These are phyloP conservation scores for Dysdera silvatica DNA, from an alignment of 1,140 invertebrate species.

Conservation along the genomic window DNA sequence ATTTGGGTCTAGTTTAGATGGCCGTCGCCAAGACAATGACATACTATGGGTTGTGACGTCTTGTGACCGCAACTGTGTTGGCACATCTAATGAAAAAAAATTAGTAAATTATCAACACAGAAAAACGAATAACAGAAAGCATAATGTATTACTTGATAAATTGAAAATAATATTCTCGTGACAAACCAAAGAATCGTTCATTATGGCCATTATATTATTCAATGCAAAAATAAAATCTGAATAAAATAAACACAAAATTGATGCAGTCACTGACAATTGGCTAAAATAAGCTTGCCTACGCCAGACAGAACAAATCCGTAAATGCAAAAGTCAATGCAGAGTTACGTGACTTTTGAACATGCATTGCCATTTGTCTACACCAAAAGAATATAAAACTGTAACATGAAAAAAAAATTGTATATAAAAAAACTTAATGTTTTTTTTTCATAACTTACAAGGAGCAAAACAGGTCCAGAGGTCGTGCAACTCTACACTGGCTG, in stretches of 20 bases:
- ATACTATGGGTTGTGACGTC: slow-evolving; percentile 40
- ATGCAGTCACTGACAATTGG: neutral
- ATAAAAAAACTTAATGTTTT: no score
- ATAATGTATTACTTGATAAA: neutral
- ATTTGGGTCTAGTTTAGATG: slow-evolving; percentile 76
- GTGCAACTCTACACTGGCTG: no score
- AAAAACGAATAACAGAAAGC: neutral
- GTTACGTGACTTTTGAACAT: no score
- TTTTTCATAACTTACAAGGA: no score
- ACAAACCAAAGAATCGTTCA: neutral
- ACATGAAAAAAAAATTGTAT: no score
- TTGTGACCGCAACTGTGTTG: slow-evolving; percentile 66
- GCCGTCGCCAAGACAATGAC: slow-evolving; percentile 80
- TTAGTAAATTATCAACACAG: neutral
- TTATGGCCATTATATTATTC: neutral
- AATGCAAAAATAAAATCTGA: neutral
- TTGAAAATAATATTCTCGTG: neutral
- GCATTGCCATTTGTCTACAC: no score
- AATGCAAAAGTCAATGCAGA: no score
- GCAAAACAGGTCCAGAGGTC: no score
- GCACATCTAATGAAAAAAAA: slow-evolving; percentile 54
- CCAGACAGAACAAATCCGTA: no score
- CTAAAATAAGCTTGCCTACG: no score
- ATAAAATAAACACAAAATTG: neutral
- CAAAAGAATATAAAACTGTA: no score